Conservation (phyloP, 1,140 invertebrate genomes). For the Ceratosolen fusciceps region DNA sequence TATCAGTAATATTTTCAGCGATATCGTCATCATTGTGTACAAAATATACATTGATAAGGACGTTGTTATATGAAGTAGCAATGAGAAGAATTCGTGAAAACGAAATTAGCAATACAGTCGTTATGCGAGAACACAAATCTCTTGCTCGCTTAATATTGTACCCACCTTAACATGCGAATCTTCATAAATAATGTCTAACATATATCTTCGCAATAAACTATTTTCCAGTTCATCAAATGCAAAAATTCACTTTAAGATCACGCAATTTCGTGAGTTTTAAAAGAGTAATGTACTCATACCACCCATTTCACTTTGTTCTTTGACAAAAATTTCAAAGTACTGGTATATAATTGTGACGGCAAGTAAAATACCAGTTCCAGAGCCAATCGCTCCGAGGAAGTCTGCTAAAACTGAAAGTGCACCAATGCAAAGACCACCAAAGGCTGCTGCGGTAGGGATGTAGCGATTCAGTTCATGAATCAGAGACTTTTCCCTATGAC, state of each 20-base stretch:
- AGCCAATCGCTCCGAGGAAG: slow-evolving; percentile 98
- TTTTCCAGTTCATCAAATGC: slow-evolving; percentile 33
- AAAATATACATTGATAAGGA: slow-evolving; percentile 28
- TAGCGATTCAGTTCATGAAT: slow-evolving; percentile 99
- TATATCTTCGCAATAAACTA: slow-evolving; percentile 34
- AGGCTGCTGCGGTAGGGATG: slow-evolving; percentile 99
- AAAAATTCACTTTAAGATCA: slow-evolving; percentile 28
- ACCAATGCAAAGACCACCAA: slow-evolving; percentile 98
- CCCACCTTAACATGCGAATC: slow-evolving; percentile 21
- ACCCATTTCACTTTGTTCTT: slow-evolving; percentile 99
- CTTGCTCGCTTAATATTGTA: slow-evolving; percentile 20
- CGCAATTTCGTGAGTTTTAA: slow-evolving; percentile 17
- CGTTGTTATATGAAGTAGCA: slow-evolving; percentile 31
- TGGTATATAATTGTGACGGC: slow-evolving; percentile 99
- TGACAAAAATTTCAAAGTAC: slow-evolving; percentile 99
- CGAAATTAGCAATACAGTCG: slow-evolving; percentile 31
- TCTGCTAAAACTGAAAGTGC: slow-evolving; percentile 98
- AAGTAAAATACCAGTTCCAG: slow-evolving; percentile 98
- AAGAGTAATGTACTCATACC: slow-evolving; percentile 94
- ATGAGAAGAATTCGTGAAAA: slow-evolving; percentile 32
- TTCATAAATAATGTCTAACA: slow-evolving; percentile 27
- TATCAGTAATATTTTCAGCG: slow-evolving; percentile 24
- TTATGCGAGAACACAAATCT: slow-evolving; percentile 10
- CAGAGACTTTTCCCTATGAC: slow-evolving; percentile 99
- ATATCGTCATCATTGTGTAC: slow-evolving; percentile 38